Percentiles rank a stretch among this genome's conserved stretches.
phyloP scores from a whole-genome alignment of 2,113 vertebrate genomes.

The Hylia prasina region DNA sequence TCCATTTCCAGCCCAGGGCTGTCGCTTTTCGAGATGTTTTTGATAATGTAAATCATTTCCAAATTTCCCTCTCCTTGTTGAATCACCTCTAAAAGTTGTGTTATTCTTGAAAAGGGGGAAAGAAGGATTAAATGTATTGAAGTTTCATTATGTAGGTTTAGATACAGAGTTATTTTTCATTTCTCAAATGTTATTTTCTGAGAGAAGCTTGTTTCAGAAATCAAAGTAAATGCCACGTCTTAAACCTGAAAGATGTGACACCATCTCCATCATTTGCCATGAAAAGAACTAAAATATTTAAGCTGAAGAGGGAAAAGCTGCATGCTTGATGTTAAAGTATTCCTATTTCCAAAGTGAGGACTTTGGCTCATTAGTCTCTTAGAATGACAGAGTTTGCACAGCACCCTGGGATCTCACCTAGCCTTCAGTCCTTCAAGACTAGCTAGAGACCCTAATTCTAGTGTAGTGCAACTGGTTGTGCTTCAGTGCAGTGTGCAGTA shows the following conservation, averaged over 20 bases:
- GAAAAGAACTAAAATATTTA: background rate
- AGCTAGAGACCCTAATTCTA: background rate
- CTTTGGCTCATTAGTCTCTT: background rate
- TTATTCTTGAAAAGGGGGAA: background rate
- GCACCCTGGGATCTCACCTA: background rate
- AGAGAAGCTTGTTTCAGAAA: background rate
- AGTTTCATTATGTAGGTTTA: background rate
- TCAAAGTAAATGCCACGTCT: background rate
- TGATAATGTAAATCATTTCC: background rate
- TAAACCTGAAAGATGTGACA: background rate
- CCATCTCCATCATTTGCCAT: background rate
- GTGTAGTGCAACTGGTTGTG: background rate
- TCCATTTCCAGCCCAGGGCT: background rate
- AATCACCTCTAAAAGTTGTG: background rate
- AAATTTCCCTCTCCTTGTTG: background rate
- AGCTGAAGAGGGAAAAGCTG: background rate
- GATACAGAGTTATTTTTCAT: background rate
- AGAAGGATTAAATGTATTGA: background rate
- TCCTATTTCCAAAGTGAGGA: background rate
- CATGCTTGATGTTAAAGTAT: background rate
- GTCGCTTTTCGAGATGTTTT: background rate
- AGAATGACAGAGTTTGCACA: background rate
- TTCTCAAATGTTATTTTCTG: background rate
- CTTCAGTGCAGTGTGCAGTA: background rate
- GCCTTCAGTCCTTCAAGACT: background rate